phyloP scores from a whole-genome alignment of 1,140 invertebrate species.

The Pseudoatta argentina region DNA sequence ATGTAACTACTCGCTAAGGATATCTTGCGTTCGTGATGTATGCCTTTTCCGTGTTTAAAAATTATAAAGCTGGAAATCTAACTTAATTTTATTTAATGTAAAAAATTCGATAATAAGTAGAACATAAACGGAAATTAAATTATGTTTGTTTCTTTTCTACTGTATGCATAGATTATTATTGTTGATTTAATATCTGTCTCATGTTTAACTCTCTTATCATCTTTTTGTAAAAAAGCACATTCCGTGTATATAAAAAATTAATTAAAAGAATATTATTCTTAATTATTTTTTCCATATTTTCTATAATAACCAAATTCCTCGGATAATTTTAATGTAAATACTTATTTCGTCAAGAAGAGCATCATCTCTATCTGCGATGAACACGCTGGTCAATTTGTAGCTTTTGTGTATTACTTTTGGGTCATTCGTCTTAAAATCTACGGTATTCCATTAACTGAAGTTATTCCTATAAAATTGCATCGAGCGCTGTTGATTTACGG shows the following conservation, averaged over 20 bases:
- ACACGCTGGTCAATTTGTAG: conserved; percentile 27
- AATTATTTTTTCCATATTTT: conserved; percentile 9
- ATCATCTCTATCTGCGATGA: not conserved
- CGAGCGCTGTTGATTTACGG: not conserved
- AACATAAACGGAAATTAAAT: not conserved
- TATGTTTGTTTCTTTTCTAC: not conserved
- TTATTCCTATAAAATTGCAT: conserved; percentile 6
- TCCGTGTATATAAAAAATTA: too few species aligned
- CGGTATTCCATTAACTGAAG: conserved; percentile 31
- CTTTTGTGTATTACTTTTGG: not conserved
- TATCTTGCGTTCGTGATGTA: too few species aligned
- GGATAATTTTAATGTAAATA: conserved; percentile 17
- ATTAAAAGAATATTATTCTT: not conserved
- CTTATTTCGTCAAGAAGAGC: not conserved
- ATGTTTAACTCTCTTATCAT: not conserved
- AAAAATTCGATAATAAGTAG: not conserved
- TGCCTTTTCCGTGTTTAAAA: not conserved
- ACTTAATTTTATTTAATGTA: not conserved
- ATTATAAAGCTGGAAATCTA: not conserved
- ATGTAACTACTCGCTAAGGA: too few species aligned
- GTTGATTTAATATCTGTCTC: not conserved
- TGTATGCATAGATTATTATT: not conserved
- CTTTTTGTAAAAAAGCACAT: not conserved
- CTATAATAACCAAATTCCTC: conserved; percentile 18
- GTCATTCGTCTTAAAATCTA: not conserved